Percentiles rank a stretch among this genome's conserved stretches.
phyloP scores from a whole-genome alignment of 2,888 invertebrate species.

The Phengaris alcon region DNA sequence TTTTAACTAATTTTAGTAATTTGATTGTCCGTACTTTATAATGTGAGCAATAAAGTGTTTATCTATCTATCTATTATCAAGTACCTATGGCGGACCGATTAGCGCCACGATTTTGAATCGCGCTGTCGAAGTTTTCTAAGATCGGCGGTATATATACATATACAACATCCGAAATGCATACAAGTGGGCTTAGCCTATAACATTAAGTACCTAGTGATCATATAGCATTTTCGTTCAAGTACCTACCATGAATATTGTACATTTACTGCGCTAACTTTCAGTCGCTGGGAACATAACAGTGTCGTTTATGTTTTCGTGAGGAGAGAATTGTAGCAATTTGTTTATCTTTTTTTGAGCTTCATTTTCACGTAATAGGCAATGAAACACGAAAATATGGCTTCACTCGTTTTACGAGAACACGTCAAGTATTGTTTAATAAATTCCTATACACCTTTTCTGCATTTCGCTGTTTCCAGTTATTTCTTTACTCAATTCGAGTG shows the following conservation, averaged over 20 bases:
- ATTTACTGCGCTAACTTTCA: conserved; percentile 39
- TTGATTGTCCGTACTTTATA: too few species aligned
- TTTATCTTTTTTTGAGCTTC: conserved; percentile 35
- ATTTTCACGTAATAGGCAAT: conserved; percentile 28
- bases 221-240: conserved; percentile 1
- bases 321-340: conserved; percentile 41
- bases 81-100: too few species aligned
- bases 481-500: background rate
- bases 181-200: background rate
- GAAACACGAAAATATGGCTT: conserved; percentile 5
- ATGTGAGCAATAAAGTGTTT: too few species aligned
- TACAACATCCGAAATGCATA: too few species aligned
- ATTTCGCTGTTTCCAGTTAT: background rate
- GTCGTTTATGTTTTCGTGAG: conserved; percentile 42
- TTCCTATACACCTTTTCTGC: background rate
- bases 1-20: too few species aligned
- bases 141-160: too few species aligned
- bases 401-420: conserved; percentile 23
- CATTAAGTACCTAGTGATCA: conserved; percentile 9
- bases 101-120: too few species aligned
- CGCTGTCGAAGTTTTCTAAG: too few species aligned
- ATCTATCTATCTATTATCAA: too few species aligned
- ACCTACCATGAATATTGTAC: conserved; percentile 13
- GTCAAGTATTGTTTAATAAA: conserved; percentile 24
- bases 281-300: conserved; percentile 38